Base-by-base conservation (phyloP, 1,140 invertebrate species). In the Drosophila saltans region DNA sequence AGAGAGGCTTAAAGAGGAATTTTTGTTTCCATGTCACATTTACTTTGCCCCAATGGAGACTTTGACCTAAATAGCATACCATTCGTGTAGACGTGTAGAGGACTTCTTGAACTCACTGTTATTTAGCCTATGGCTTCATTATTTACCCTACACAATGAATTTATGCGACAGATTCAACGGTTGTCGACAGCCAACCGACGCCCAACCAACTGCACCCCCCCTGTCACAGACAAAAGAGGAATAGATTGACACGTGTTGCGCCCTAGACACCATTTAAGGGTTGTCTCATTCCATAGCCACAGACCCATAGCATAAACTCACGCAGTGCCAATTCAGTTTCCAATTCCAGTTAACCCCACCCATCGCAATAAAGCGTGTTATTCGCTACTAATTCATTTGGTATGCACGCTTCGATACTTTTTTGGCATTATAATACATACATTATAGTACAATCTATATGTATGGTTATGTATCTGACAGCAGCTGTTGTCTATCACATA, bases 381-480 rank as follows among this genome's bases (percentile, higher is more conserved):
- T 61, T 78, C 33, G 59, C 62, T 33, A 71, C 69, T 75, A 76
- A 86, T 85, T 86, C 72, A 70, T 79, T 81, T 72, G 62, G 61
- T 72, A 73, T 63, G 79, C 81, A 85, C 81, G 81, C 82, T 72
- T 75, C 71, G 71, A 57, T 60, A 43, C 58, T 36, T 21, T 30
- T 73, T 60, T 16, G 75, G 57, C 66, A 76, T 76, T 77, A 77
- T 75, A 76, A 40, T 75, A 75, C 58, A 59, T 62, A 66, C 71
- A 64, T 69, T 74, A 69, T 75, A 63, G 33, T 75, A 59, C 41
- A 64, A 64, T 48, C 43, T 62, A 28, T 80, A 56, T 62, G 55
- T 58, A 55, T 66, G 40, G 63, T 28, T 71, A 40, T 58, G 28
- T 48, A 58, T 69, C 55, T 48, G 43, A 45, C 60, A 65, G 69